A percentile compares a stretch with the other conserved stretches of the same genome.
phyloP scores from a whole-genome alignment of 2,888 invertebrate genomes.

The Lissonota sp. region DNA sequence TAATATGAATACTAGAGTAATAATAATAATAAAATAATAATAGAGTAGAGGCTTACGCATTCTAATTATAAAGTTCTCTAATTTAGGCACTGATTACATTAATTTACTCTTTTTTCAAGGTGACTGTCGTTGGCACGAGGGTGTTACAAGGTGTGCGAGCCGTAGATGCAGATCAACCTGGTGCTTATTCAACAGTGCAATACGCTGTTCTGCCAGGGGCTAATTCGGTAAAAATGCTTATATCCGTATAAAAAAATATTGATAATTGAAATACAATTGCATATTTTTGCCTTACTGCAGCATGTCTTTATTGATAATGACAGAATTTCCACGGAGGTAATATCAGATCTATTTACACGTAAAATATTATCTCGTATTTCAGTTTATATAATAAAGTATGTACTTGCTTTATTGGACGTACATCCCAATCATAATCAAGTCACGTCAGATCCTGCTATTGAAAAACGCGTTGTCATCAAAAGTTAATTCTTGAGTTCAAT shows the following conservation, averaged over 20 bases:
- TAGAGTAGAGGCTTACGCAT: too few relatives aligned
- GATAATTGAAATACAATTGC: background rate
- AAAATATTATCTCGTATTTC: background rate
- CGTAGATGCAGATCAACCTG: conserved; percentile 93
- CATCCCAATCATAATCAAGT: background rate
- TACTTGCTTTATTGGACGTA: conserved; percentile 16
- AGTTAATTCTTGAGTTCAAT: too few relatives aligned
- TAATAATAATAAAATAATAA: too few relatives aligned
- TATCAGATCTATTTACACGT: conserved; percentile 6
- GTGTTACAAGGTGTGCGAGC: conserved; percentile 93
- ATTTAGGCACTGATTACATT: too few relatives aligned
- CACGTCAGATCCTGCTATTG: too few relatives aligned
- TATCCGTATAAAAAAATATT: too few relatives aligned
- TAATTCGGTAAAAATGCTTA: conserved; percentile 85
- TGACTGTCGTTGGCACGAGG: conserved; percentile 86
- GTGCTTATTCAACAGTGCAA: conserved; percentile 94
- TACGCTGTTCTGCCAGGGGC: conserved; percentile 93
- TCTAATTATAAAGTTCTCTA: too few relatives aligned
- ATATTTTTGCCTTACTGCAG: conserved; percentile 59
- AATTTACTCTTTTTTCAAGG: conserved; percentile 76
- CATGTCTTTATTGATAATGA: conserved; percentile 68
- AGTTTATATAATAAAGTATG: conserved; percentile 20
- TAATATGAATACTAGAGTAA: too few relatives aligned
- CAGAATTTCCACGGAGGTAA: conserved; percentile 65
- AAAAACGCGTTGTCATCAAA: too few relatives aligned